Evolutionary conservation across 2,113 vertebrate species (phyloP).

Genomic region (Perca fluviatilis): DNA sequence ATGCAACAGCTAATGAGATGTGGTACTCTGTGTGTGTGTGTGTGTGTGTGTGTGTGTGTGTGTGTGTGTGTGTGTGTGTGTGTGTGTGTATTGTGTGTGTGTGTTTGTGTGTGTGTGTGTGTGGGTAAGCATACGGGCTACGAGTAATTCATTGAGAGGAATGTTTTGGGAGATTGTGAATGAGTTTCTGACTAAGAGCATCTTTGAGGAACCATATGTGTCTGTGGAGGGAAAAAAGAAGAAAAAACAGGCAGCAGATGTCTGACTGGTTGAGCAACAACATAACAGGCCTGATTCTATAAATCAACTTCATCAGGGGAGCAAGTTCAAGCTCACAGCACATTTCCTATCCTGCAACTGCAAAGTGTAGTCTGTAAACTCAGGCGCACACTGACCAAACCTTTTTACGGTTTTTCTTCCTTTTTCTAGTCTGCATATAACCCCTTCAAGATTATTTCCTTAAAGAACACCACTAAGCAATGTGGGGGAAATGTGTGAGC

Average conservation of each 20-base stretch:
- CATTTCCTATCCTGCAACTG: constrained; percentile 55
- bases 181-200: constrained; percentile 65
- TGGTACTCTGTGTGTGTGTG: background rate
- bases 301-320: constrained; percentile 66
- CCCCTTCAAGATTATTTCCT: constrained; percentile 15
- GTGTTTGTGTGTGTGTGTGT: constrained; percentile 10
- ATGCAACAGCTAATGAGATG: constrained; percentile 37
- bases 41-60: constrained; percentile 4
- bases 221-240: constrained; percentile 16
- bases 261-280: constrained; percentile 71
- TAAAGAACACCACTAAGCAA: background rate
- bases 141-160: constrained; percentile 70
- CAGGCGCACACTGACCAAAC: background rate
- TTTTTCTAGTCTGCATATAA: constrained; percentile 20
- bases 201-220: constrained; percentile 72
- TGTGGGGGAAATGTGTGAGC: constrained; percentile 12
- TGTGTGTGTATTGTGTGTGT: background rate
- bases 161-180: constrained; percentile 72
- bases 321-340: constrained; percentile 52
- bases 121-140: background rate
- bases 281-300: constrained; percentile 61
- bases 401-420: constrained; percentile 9
- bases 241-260: constrained; percentile 67
- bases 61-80: background rate
- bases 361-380: constrained; percentile 43